Evolutionary conservation across 2,113 vertebrate genomes (phyloP).

Genomic region (Pao palembangensis): DNA sequence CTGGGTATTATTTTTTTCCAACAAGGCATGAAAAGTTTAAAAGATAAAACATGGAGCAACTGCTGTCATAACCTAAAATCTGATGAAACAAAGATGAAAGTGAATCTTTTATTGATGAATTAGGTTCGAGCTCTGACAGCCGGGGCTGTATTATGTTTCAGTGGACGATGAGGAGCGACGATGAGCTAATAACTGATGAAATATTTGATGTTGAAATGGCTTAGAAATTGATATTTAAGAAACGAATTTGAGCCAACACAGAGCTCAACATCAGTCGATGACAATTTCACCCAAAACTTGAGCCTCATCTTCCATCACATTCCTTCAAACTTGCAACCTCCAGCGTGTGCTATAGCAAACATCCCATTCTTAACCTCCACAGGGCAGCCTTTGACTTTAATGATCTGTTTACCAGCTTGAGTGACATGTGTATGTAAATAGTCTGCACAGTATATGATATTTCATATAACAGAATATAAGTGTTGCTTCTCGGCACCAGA

Average conservation of each 20-base stretch:
- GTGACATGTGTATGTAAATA: neutral
- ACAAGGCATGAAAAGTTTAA: neutral
- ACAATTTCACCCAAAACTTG: too few relatives aligned
- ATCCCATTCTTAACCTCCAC: too few relatives aligned
- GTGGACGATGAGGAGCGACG: constrained; percentile 8
- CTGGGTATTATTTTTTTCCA: neutral
- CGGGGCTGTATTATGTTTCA: neutral
- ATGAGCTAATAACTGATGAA: constrained; percentile 17
- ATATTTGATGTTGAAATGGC: constrained; percentile 4
- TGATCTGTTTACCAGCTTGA: neutral
- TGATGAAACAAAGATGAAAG: neutral
- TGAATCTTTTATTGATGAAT: constrained; percentile 3
- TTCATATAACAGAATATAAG: neutral
- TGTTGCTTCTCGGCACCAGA: constrained; percentile 11
- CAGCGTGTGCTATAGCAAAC: neutral
- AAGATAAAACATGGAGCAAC: neutral
- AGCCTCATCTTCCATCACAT: too few relatives aligned
- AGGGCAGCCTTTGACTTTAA: too few relatives aligned
- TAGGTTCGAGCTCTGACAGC: neutral
- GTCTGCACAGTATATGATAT: neutral
- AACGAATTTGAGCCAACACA: neutral
- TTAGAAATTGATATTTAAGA: constrained; percentile 16
- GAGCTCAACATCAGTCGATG: too few relatives aligned
- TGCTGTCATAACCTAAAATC: neutral
- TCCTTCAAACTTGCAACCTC: neutral